These are phyloP conservation scores for Vannuccia rotundouncinata DNA, from an alignment of 2,888 invertebrate genomes.

Conservation along the genomic window DNA sequence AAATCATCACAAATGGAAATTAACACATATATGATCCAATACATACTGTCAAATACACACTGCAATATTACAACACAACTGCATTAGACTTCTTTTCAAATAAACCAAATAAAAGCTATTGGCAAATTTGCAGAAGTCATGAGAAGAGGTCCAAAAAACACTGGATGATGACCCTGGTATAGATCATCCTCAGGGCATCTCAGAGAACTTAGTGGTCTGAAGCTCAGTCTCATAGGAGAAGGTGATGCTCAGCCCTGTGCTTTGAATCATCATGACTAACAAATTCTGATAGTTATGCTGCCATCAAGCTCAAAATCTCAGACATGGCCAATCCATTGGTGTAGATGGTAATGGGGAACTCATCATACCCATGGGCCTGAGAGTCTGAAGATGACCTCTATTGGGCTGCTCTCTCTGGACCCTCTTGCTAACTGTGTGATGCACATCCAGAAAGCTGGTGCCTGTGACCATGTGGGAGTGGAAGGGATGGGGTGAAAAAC, in stretches of 20 bases:
- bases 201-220: neutral
- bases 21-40: too few relatives aligned
- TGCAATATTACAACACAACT: too few relatives aligned
- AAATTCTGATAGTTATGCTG: too few relatives aligned
- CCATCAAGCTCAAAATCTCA: neutral
- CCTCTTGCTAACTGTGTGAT: neutral
- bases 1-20: too few relatives aligned
- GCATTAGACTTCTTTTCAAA: too few relatives aligned
- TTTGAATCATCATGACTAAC: neutral
- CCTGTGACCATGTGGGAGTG: neutral
- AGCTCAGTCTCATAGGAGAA: neutral
- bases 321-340: neutral
- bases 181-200: neutral
- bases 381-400: neutral
- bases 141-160: too few relatives aligned
- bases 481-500: neutral
- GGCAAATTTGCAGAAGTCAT: too few relatives aligned
- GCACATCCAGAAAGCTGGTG: neutral
- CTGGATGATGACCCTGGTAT: neutral
- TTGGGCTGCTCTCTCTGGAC: neutral
- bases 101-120: too few relatives aligned
- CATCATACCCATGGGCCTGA: neutral
- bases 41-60: too few relatives aligned
- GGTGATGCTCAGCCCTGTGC: neutral
- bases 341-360: neutral